Evolutionary conservation across 2,888 invertebrate species (phyloP), one percentile per base, ranked within the genome.

Genomic region (Gerosis bhagava): DNA sequence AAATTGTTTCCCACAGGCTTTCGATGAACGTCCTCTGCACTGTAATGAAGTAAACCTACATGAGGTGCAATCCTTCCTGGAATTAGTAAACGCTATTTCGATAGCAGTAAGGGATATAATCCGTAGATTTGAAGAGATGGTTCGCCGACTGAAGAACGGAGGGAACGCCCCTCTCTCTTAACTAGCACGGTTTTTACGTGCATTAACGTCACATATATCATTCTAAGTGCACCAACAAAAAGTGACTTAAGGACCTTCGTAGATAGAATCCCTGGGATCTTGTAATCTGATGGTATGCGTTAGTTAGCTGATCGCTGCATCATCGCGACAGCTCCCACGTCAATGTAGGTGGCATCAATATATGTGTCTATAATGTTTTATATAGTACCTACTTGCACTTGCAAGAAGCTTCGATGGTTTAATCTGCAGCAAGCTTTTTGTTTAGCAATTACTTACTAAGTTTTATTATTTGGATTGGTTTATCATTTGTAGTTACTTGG

Each of bases 201-300:
- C 70, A 70, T 70, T 62, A 70, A 57, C 53, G 60, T 63, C 66
- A 50, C 58, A 60, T 59, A 53, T 60, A 57, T 65, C 65, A 62
- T 50, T 53, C 49, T 54, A 59, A 61, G 58, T 51, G 55, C 56
- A 49, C 50, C 10, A 19, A 45, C 60, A 71, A 67, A 66, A 69
- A 70, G 59, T 55, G 51, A 54, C 56, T 62, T 63, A 62, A 52
- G 50, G 54, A 51, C 52, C 58, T 44, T 36, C 54, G 44, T 28
- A 32, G 42, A 51, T 45, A 45, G 45, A 37, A 15, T 37, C 56
- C 60, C 54, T 29, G 43, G 43, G 43, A 43, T 35, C 12, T 31
- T n/a, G 37, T 36, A 37, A 19, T 37, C 45, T 22, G 37, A 45
- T 45, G 37, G 37, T 44, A 36, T 45, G 45, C 45, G 37, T 17